These are phyloP conservation scores for Leptobrachium leishanense DNA, from an alignment of 2,113 vertebrate species.

Conservation along the genomic window DNA sequence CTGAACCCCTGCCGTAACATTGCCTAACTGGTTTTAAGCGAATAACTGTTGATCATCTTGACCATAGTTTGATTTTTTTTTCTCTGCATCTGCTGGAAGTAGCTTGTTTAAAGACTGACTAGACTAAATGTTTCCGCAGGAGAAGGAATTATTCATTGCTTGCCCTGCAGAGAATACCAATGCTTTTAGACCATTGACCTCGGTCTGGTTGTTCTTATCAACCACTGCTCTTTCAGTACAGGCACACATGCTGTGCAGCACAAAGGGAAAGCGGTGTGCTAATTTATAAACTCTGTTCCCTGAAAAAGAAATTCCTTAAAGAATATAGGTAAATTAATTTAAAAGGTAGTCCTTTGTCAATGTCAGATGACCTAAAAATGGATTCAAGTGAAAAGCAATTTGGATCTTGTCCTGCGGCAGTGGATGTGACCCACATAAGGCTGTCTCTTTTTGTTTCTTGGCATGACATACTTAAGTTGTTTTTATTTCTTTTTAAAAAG, in stretches of 20 bases:
- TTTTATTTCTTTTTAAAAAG: too few species aligned
- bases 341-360: not conserved
- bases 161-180: too few species aligned
- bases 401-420: not conserved
- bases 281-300: not conserved
- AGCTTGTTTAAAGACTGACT: too few species aligned
- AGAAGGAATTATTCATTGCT: too few species aligned
- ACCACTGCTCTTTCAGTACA: not conserved
- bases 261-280: not conserved
- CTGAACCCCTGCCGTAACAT: too few species aligned
- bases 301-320: not conserved
- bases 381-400: constrained; percentile 5
- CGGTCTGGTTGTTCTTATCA: not conserved
- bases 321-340: constrained; percentile 14
- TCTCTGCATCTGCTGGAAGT: too few species aligned
- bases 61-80: too few species aligned
- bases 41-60: too few species aligned
- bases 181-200: not conserved
- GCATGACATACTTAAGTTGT: too few species aligned
- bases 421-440: not conserved
- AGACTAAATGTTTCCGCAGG: too few species aligned
- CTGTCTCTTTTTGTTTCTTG: not conserved
- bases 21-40: too few species aligned
- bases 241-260: not conserved
- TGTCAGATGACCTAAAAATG: not conserved